Evolutionary conservation across 64 coral and sea anemone species (phyloP).

Genomic region (Actinia tenebrosa): DNA sequence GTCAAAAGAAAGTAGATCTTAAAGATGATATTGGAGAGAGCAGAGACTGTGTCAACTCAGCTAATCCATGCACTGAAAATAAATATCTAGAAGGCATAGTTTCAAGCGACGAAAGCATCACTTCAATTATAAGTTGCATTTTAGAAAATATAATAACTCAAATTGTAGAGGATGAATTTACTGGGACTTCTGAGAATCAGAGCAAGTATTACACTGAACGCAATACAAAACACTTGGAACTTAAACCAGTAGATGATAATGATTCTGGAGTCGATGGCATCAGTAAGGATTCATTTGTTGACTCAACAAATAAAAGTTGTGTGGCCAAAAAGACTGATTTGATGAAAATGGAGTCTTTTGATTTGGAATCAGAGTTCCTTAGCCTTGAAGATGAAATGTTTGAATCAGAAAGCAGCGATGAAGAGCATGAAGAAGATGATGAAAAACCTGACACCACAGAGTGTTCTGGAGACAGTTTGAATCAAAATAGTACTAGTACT

Average conservation of each 20-base stretch:
- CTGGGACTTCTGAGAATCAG: neutral
- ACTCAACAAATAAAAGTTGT: neutral
- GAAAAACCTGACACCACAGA: neutral
- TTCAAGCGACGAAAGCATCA: neutral
- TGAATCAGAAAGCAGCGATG: conserved; percentile 58
- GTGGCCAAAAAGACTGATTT: neutral
- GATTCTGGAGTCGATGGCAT: neutral
- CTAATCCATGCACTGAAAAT: neutral
- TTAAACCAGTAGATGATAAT: neutral
- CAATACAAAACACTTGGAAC: neutral
- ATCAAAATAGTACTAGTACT: neutral
- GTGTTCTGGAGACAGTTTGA: neutral
- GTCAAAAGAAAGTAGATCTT: neutral
- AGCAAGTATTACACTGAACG: neutral
- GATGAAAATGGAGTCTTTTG: conserved; percentile 14
- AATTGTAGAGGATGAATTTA: neutral
- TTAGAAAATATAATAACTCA: neutral
- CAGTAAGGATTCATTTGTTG: neutral
- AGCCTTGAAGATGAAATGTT: conserved; percentile 92
- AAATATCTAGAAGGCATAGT: neutral
- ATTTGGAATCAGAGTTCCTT: conserved; percentile 65
- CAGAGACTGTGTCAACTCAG: neutral
- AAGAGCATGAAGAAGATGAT: conserved; percentile 14
- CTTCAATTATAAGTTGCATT: neutral
- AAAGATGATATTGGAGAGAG: neutral